Evolutionary conservation across 1,140 invertebrate genomes (phyloP), one percentile per base, ranked within the genome.

Genomic region (Yoshiicerus persimilis): DNA sequence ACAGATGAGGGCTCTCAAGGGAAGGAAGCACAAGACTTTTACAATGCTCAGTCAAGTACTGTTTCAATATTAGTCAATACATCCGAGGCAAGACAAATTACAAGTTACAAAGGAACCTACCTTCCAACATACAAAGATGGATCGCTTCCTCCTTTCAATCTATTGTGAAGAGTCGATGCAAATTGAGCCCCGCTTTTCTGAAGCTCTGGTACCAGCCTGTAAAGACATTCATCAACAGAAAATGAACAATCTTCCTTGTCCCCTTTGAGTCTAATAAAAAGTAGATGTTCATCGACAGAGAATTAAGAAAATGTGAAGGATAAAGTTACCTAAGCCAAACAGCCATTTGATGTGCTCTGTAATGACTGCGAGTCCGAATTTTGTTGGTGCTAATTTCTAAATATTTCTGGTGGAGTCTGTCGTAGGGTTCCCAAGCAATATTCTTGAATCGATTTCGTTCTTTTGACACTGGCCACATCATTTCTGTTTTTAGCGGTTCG

Each of bases 381-480:
- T 96, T 96, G 88, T 88, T 91, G 1, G 88, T 87, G 39, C 97
- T 96, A 89, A 98, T 97, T 94, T 97, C 96, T 89, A 98, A 94
- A 93, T 98, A 98, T 92, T 97, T 97, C 91, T 98, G 97, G 93
- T 97, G 96, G 23, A 96, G 93, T 2, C 96, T 95, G 92, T 98
- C 97, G 92, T 98, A 98, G 91, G 96, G 95, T 89, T 98, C 97
- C 97, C 97, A 98, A 2, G 95, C 94, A 87, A 96, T 95, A 84
- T 95, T 96, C 85, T 96, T 95, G 92, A 97, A 98, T 83, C 96
- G 94, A 92, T 96, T 97, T 64, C 95, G 94, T 92, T 97, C 96
- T 91, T 95, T 96, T 75, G 95, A 97, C 87, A 90, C 95, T 95
- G 2, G 95, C 95, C 66, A 97, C 93, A 2, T 95, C 89, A 96